Conservation (phyloP, 2,113 vertebrate genomes). For the Naja naja region DNA sequence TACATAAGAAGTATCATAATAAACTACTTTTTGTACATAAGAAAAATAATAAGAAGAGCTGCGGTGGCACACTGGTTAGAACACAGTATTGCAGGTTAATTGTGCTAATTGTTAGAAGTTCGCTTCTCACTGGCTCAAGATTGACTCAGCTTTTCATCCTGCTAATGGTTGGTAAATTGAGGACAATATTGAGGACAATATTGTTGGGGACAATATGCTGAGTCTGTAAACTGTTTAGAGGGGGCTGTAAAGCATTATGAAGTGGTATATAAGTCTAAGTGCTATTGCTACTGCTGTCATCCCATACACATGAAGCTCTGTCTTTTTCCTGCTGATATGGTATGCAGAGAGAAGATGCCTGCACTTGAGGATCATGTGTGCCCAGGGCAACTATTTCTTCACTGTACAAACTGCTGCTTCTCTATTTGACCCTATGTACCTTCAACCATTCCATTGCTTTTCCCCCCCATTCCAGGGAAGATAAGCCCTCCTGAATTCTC, state of each 20-base stretch:
- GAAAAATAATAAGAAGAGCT: too few relatives aligned
- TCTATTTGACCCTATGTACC: not conserved
- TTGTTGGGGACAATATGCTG: not conserved
- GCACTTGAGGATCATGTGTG: not conserved
- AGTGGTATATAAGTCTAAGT: not conserved
- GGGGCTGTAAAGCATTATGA: not conserved
- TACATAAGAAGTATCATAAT: too few relatives aligned
- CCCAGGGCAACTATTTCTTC: not conserved
- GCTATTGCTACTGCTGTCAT: not conserved
- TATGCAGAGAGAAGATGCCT: too few relatives aligned
- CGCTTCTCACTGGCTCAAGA: not conserved
- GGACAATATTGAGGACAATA: too few relatives aligned
- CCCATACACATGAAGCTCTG: not conserved
- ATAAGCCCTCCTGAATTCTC: slow-evolving; percentile 70
- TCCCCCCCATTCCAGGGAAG: slow-evolving; percentile 60
- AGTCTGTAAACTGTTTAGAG: not conserved
- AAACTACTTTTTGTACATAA: too few relatives aligned
- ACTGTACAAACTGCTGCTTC: too few relatives aligned
- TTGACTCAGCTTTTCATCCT: not conserved
- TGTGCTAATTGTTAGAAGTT: not conserved
- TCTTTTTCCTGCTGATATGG: not conserved
- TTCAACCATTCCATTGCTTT: not conserved
- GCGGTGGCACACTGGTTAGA: too few relatives aligned
- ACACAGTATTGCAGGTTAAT: not conserved
- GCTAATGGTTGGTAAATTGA: not conserved